phyloP scores from a whole-genome alignment of 1,140 invertebrate species.

The Melitaea cinxia region DNA sequence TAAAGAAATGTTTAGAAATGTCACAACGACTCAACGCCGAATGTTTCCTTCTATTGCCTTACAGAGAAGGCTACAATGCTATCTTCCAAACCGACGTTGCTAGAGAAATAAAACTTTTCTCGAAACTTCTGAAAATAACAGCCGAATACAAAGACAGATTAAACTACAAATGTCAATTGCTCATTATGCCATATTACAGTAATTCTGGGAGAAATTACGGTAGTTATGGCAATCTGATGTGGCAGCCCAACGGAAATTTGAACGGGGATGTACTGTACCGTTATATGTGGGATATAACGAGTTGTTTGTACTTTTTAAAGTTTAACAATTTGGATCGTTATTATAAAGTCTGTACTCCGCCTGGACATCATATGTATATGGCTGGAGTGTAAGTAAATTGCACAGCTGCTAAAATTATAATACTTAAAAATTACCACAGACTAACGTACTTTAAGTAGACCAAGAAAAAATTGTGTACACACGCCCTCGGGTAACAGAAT shows the following conservation, averaged over 20 bases:
- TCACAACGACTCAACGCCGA: constrained; percentile 84
- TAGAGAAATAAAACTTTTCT: constrained; percentile 84
- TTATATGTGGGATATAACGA: constrained; percentile 85
- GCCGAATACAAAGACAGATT: constrained; percentile 85
- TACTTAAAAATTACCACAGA: no score
- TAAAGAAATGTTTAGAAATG: constrained; percentile 85
- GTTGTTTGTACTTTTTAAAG: constrained; percentile 85
- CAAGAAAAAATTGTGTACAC: no score
- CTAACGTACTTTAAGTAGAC: no score
- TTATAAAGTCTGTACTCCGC: constrained; percentile 84
- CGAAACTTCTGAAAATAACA: constrained; percentile 84
- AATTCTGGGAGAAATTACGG: constrained; percentile 38
- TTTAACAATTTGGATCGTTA: constrained; percentile 84
- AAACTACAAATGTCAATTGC: constrained; percentile 84
- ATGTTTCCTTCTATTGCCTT: constrained; percentile 84
- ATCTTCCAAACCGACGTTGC: constrained; percentile 84
- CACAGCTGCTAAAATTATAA: no score
- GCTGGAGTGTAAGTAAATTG: constrained; percentile 73
- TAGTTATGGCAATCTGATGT: constrained; percentile 34
- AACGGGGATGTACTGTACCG: constrained; percentile 49
- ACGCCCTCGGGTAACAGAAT: no score
- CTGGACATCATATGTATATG: constrained; percentile 82
- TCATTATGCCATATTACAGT: constrained; percentile 77
- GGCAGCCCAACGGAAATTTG: constrained; percentile 42
- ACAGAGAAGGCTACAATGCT: constrained; percentile 84